Percentiles rank a stretch among this genome's conserved stretches.
These are phyloP conservation scores for Napeogenes inachia DNA, from an alignment of 2,888 invertebrate species.

Conservation along the genomic window DNA sequence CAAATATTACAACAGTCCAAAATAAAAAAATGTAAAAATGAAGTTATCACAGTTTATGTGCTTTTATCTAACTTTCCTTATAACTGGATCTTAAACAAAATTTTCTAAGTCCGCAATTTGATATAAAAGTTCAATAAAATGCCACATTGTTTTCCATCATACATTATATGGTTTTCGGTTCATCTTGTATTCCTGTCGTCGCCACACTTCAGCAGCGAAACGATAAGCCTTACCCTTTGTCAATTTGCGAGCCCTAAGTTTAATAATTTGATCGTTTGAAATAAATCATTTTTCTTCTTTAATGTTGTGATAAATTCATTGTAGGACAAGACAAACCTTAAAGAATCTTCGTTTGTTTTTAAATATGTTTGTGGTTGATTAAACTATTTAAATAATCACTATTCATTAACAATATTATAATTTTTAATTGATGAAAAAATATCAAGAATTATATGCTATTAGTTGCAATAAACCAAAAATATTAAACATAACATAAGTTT, in stretches of 20 bases:
- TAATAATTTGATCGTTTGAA: constrained; percentile 5
- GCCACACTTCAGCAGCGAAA: constrained; percentile 35
- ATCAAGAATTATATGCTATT: too few species aligned
- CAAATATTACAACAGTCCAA: too few species aligned
- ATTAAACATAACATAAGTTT: background rate
- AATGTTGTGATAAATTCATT: background rate
- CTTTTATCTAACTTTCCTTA: too few species aligned
- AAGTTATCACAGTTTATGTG: too few species aligned
- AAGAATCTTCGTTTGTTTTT: background rate
- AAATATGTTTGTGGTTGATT: background rate
- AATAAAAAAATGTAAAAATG: too few species aligned
- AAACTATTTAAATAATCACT: too few species aligned
- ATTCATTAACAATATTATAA: too few species aligned
- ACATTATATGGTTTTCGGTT: constrained; percentile 25
- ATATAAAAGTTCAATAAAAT: constrained; percentile 38
- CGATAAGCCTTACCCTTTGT: constrained; percentile 41
- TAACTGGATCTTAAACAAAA: too few species aligned
- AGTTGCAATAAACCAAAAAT: constrained; percentile 3
- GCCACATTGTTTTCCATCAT: constrained; percentile 33
- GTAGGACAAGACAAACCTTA: background rate
- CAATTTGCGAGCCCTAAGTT: constrained; percentile 36
- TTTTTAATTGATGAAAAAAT: too few species aligned
- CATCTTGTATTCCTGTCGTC: constrained; percentile 43
- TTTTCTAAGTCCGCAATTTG: too few species aligned
- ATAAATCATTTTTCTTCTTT: constrained; percentile 12